These are phyloP conservation scores for Paramormyrops hopkinsi DNA, from an alignment of 2,797 vertebrate species.

Conservation along the genomic window DNA sequence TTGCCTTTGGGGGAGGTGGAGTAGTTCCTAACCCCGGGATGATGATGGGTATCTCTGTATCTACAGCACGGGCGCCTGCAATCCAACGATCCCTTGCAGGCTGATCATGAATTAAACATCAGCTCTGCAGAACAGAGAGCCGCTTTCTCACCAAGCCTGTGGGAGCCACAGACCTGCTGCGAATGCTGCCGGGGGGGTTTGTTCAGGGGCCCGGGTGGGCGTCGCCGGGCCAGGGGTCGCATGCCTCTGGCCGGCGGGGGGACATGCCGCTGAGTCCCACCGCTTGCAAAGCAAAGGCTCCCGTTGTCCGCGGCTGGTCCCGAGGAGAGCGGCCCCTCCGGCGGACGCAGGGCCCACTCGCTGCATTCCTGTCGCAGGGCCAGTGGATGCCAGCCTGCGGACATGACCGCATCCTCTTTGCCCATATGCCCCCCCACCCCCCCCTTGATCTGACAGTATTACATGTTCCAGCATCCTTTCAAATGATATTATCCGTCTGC, in stretches of 20 bases:
- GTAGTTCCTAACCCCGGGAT: background rate
- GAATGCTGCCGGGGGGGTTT: conserved; percentile 54
- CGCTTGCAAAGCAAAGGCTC: conserved; percentile 51
- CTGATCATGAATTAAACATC: conserved; percentile 6
- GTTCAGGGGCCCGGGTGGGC: conserved; percentile 54
- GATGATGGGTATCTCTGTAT: background rate
- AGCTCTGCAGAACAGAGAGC: background rate
- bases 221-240: conserved; percentile 63
- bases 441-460: conserved; percentile 14
- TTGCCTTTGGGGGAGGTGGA: background rate
- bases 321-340: background rate
- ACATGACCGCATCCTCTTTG: conserved; percentile 18
- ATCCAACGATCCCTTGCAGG: background rate
- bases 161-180: conserved; percentile 64
- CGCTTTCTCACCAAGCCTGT: conserved; percentile 31
- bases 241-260: conserved; percentile 67
- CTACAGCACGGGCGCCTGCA: background rate
- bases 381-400: conserved; percentile 21
- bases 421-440: conserved; percentile 25
- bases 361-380: conserved; percentile 60
- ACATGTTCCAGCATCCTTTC: background rate
- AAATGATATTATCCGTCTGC: background rate
- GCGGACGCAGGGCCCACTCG: conserved; percentile 58
- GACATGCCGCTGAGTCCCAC: conserved; percentile 76
- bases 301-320: conserved; percentile 58